phyloP scores from a whole-genome alignment of 2,797 vertebrate genomes.

The Enteromius mattozi region DNA sequence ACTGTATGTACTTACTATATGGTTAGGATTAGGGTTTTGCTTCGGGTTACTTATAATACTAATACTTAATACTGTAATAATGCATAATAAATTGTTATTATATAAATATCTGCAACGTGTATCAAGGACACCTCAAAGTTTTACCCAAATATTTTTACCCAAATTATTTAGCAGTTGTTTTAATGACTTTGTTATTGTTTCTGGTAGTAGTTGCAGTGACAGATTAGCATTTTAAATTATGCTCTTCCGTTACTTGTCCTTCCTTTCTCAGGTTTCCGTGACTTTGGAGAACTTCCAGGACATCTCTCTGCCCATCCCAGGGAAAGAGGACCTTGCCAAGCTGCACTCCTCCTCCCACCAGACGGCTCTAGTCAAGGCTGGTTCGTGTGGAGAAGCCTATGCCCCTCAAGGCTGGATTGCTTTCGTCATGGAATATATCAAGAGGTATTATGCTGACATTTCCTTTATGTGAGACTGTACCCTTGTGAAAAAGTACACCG shows the following conservation, averaged over 20 bases:
- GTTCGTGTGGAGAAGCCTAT: constrained; percentile 95
- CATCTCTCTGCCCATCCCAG: constrained; percentile 97
- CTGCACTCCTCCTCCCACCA: constrained; percentile 96
- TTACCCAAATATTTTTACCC: neutral
- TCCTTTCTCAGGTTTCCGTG: constrained; percentile 87
- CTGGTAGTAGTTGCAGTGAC: neutral
- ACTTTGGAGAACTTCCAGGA: constrained; percentile 99
- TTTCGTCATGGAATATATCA: constrained; percentile 98
- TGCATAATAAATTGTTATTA: neutral
- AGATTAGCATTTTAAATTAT: constrained; percentile 58
- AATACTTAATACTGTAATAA: neutral
- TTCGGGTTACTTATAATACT: neutral
- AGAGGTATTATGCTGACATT: constrained; percentile 79
- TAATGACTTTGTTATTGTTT: neutral
- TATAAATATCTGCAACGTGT: neutral
- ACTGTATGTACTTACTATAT: neutral
- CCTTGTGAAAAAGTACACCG: neutral
- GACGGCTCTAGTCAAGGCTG: constrained; percentile 92
- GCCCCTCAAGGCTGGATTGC: constrained; percentile 96
- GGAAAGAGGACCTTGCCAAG: constrained; percentile 98
- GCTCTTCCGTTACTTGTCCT: constrained; percentile 24
- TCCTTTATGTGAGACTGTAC: neutral
- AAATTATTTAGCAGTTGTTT: neutral
- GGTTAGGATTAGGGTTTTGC: neutral
- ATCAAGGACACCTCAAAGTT: neutral